Evolutionary conservation across 2,113 vertebrate species (phyloP).

Genomic region (Saccopteryx bilineata): DNA sequence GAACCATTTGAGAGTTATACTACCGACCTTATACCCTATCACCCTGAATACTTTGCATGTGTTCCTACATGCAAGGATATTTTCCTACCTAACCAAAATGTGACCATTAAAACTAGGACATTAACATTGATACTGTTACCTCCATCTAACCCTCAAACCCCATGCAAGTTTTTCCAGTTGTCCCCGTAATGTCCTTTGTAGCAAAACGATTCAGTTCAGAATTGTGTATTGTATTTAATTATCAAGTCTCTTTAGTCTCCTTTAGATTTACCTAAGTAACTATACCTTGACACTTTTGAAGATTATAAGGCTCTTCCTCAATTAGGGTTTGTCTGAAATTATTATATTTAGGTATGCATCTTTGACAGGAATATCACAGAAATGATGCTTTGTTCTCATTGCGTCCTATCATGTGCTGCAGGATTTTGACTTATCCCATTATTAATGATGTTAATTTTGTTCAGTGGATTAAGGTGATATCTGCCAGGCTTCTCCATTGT

Average conservation of each 20-base stretch:
- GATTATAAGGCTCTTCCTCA: constrained; percentile 15
- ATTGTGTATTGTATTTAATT: constrained; percentile 47
- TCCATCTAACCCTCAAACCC: constrained; percentile 34
- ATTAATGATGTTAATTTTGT: constrained; percentile 58
- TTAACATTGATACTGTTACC: background rate
- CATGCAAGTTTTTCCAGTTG: constrained; percentile 50
- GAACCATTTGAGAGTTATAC: constrained; percentile 54
- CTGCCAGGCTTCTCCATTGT: constrained; percentile 28
- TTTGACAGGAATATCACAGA: constrained; percentile 47
- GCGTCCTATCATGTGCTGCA: background rate
- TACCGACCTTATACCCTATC: background rate
- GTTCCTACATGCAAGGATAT: constrained; percentile 17
- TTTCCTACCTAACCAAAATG: constrained; percentile 48
- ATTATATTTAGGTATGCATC: constrained; percentile 40
- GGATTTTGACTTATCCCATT: constrained; percentile 62
- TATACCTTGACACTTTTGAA: constrained; percentile 62
- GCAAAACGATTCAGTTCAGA: constrained; percentile 53
- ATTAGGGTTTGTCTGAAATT: constrained; percentile 12
- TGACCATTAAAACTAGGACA: constrained; percentile 39
- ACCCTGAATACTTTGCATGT: background rate
- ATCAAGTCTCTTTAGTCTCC: constrained; percentile 23
- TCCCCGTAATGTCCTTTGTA: constrained; percentile 41
- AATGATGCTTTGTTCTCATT: constrained; percentile 43
- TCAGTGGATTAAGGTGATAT: constrained; percentile 40
- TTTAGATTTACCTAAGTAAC: constrained; percentile 51